Evolutionary conservation across 2,888 invertebrate genomes (phyloP), one percentile per base, ranked within the genome.

Genomic region (Notodromas monacha): DNA sequence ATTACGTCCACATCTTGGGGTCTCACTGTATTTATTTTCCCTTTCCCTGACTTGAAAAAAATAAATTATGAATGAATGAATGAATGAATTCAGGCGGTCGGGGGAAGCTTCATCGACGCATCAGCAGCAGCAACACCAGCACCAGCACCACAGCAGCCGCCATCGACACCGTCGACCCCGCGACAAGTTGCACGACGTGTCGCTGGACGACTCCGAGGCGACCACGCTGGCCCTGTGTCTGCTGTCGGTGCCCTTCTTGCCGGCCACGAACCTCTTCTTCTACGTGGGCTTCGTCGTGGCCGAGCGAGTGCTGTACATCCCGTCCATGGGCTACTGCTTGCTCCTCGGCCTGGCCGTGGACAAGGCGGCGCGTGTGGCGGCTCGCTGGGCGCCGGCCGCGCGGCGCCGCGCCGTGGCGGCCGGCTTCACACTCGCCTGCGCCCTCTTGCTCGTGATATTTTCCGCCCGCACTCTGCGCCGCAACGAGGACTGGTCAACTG

Each of bases 211-310:
- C 12, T 5, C 6, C 8, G 27, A 27, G 50, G 61, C 65, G 40
- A 55, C 67, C 38, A 63, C 68, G 31, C 39, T 56, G 31, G 34
- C 36, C 14, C 31, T 42, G 28, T 48, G 54, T 15, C 39, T 61
- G 35, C 54, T 60, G 29, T 64, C 89, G 45, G 60, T 89, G 40
- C 84, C 89, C 36, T 89, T 86, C 55, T 58, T 89, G 44, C 89
- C 86, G 37, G 86, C 89, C 37, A 70, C 77, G 42, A 92, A 92
- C 59, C 55, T 86, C 41, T 68, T 89, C 52, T 84, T 86, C 57
- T 86, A 89, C 52, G 89, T 92, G 35, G 92, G 92, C 30, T 92
- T 92, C 52, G 89, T 92, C 39, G 72, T 89, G 33, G 92, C 89
- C 34, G 92, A 92, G 54, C 61, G 89, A 38, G 68, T 89, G 38